Conservation (phyloP, 92 coral and sea anemone genomes). For the Diadumene lineata region DNA sequence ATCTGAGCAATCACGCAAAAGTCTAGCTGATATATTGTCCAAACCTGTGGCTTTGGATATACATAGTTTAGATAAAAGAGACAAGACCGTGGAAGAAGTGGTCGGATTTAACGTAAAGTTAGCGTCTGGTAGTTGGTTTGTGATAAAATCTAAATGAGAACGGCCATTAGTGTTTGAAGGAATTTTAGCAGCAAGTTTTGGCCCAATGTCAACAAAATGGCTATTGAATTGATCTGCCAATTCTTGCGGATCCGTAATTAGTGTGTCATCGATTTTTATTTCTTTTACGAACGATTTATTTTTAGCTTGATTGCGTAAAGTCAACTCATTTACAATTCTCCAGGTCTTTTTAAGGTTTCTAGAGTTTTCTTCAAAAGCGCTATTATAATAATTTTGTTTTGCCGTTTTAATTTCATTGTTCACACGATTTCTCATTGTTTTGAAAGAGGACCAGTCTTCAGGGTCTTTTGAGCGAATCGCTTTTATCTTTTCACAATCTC, state of each 20-base stretch:
- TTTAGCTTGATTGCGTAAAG: conserved; percentile 4
- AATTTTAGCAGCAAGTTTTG: background rate
- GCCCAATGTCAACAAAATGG: conserved; percentile 35
- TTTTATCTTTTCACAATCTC: conserved; percentile 31
- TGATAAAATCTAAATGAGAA: too few relatives aligned
- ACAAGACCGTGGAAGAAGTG: conserved; percentile 32
- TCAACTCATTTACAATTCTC: conserved; percentile 47
- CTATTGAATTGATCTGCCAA: conserved; percentile 43
- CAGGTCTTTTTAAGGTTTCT: conserved; percentile 42
- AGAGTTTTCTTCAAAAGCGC: conserved; percentile 31
- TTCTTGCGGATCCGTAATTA: conserved; percentile 9
- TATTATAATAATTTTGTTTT: conserved; percentile 38
- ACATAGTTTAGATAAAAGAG: conserved; percentile 54
- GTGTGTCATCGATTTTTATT: background rate
- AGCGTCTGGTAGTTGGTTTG: too few relatives aligned
- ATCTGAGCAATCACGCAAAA: conserved; percentile 57
- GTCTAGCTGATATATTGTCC: conserved; percentile 52
- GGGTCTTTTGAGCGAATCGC: conserved; percentile 20
- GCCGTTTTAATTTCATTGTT: conserved; percentile 33
- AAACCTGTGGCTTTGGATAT: conserved; percentile 61
- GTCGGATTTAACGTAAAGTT: conserved; percentile 1
- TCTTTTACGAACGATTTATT: background rate
- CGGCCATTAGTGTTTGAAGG: background rate
- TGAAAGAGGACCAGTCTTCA: conserved; percentile 22
- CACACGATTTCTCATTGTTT: conserved; percentile 32